Base-by-base conservation (phyloP, 2,888 invertebrate species). In the Erebia palarica region DNA sequence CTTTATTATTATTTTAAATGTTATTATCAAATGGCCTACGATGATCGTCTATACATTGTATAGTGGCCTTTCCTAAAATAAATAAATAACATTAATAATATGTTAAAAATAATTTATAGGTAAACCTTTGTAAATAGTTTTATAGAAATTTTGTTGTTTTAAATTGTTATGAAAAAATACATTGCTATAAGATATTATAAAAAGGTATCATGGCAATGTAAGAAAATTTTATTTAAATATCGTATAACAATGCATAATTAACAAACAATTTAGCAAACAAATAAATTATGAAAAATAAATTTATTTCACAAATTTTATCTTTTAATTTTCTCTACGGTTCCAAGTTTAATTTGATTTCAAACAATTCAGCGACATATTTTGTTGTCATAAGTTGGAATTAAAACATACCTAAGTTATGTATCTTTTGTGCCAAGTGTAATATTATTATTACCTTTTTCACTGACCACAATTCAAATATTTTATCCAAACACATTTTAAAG, bases 1-100 rank as follows among this genome's bases (percentile, higher is more conserved):
- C 59, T 69, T 63, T 67, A 66, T 57, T 63, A 53, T 51, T 63
- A 57, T 51, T 64, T 70, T 67, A 65, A 65, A 42, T 65, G 60
- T 72, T 59, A 49, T 69, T 36, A 14, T 27, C 60, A 57, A 21
- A 66, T 58, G 55, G 57, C 65, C 65, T 65, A 65, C 36, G 36
- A 47, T 47, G 36, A 47, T 47, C 11, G 13, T 13, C 47, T 47
- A 47, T 47, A 3, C 16, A 18, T 36, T 42, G 55, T 65, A 42
- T 65, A 42, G 53, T 36, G 10, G 42, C 42, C 36, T 65, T 55
- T 42, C 55, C 53, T 53, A 9, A 16, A 53, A 53, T 16, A 13
- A 16, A 55, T 27, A 27, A 58, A 13, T 27, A 21, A 58, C 3
- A 13, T 16, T 13, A 13, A 9, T 36, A n/a, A 21, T 9, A 27